Evolutionary conservation across 2,888 invertebrate species (phyloP).

Genomic region (Eucera pruinosa): DNA sequence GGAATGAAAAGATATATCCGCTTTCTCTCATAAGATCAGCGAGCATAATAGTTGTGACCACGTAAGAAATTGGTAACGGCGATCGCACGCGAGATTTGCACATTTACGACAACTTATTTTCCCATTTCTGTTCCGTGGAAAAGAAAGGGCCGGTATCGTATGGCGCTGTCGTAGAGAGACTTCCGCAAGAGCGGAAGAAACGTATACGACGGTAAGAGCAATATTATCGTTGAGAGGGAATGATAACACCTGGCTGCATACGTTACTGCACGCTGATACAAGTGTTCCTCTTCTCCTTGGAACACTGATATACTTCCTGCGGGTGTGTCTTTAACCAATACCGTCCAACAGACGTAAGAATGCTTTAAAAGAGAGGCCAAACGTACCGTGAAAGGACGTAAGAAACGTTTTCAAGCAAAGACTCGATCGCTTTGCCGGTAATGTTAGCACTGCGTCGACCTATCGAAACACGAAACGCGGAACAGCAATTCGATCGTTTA

Average conservation of each 20-base stretch:
- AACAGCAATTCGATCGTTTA: neutral
- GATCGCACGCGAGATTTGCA: constrained; percentile 39
- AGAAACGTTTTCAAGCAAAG: constrained; percentile 7
- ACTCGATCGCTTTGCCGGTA: constrained; percentile 18
- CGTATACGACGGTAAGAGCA: constrained; percentile 72
- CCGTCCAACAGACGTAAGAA: constrained; percentile 31
- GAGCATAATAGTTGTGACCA: neutral
- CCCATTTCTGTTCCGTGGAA: constrained; percentile 58
- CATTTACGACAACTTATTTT: constrained; percentile 52
- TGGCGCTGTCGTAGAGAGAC: constrained; percentile 52
- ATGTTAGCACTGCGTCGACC: neutral
- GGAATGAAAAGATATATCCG: too few relatives aligned
- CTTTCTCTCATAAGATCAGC: too few relatives aligned
- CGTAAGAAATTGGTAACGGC: constrained; percentile 38
- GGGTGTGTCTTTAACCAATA: constrained; percentile 47
- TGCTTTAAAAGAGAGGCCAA: constrained; percentile 51
- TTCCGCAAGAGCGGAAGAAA: constrained; percentile 62
- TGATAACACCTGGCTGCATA: constrained; percentile 78
- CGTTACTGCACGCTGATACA: constrained; percentile 70
- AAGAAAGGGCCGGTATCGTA: constrained; percentile 34
- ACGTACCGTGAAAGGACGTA: constrained; percentile 25
- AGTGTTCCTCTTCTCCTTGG: constrained; percentile 54
- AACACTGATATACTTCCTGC: constrained; percentile 50
- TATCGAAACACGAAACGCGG: neutral
- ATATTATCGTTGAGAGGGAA: constrained; percentile 79